Evolutionary conservation across 2,888 invertebrate genomes (phyloP).

Genomic region (Miltochrista miniata): DNA sequence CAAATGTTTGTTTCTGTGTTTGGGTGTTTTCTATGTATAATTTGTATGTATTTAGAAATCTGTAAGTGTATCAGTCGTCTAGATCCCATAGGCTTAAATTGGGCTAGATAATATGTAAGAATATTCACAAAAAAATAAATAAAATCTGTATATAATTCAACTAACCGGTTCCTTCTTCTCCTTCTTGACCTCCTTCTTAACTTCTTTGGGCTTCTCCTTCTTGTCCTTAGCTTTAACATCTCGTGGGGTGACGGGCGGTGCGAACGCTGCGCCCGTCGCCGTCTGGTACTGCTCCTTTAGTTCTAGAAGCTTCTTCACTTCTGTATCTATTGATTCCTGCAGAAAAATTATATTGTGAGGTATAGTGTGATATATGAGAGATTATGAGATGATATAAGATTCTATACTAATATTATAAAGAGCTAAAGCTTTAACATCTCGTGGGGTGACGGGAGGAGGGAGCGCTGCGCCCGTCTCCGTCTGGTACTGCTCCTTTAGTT

Average conservation of each 20-base stretch:
- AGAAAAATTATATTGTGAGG: background rate
- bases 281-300: slow-evolving; percentile 86
- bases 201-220: slow-evolving; percentile 52
- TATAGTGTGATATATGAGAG: no score
- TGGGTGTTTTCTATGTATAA: no score
- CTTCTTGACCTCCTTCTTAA: slow-evolving; percentile 42
- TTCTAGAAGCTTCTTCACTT: slow-evolving; percentile 82
- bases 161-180: slow-evolving; percentile 16
- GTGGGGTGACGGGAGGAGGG: slow-evolving; percentile 55
- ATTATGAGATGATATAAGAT: no score
- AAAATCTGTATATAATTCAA: no score
- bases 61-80: no score
- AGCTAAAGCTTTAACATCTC: slow-evolving; percentile 50
- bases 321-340: slow-evolving; percentile 79
- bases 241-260: slow-evolving; percentile 54
- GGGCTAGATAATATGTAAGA: no score
- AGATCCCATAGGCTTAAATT: no score
- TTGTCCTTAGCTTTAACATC: slow-evolving; percentile 60
- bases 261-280: slow-evolving; percentile 81
- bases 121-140: no score
- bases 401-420: no score
- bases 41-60: no score
- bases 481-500: slow-evolving; percentile 86
- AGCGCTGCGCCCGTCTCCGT: slow-evolving; percentile 81
- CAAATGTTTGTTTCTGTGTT: no score